A percentile compares a stretch with the other conserved stretches of the same genome.
These are phyloP conservation scores for Trichogramma pretiosum DNA, from an alignment of 1,140 invertebrate genomes.

Conservation along the genomic window DNA sequence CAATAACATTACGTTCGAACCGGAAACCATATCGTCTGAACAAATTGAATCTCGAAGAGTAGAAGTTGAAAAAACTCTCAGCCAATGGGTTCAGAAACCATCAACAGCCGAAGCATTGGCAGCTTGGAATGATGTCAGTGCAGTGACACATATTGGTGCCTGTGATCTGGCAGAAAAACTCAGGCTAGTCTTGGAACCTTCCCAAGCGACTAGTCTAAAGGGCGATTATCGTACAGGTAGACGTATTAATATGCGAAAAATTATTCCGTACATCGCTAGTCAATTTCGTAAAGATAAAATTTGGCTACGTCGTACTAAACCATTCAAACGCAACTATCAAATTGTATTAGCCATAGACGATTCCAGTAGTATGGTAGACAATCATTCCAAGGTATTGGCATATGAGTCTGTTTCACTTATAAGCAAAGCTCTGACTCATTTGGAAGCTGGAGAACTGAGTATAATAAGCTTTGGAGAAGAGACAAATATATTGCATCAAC, in stretches of 20 bases:
- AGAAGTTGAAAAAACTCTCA: slow-evolving; percentile 50
- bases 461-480: slow-evolving; percentile 89
- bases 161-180: slow-evolving; percentile 90
- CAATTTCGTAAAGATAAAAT: slow-evolving; percentile 99
- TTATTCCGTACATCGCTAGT: slow-evolving; percentile 97
- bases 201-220: slow-evolving; percentile 79
- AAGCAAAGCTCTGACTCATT: slow-evolving; percentile 79
- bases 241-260: slow-evolving; percentile 95
- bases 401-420: slow-evolving; percentile 91
- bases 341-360: slow-evolving; percentile 96
- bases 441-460: slow-evolving; percentile 87
- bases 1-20: slow-evolving; percentile 22
- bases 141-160: slow-evolving; percentile 60
- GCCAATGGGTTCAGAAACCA: slow-evolving; percentile 46
- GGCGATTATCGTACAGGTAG: slow-evolving; percentile 96
- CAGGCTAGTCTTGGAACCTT: slow-evolving; percentile 88
- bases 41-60: slow-evolving; percentile 33
- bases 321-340: slow-evolving; percentile 92
- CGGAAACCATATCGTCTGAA: slow-evolving; percentile 17
- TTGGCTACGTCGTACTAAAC: slow-evolving; percentile 92
- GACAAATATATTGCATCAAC: slow-evolving; percentile 72
- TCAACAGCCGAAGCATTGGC: slow-evolving; percentile 43
- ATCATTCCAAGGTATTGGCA: slow-evolving; percentile 81
- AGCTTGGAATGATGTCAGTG: slow-evolving; percentile 51
- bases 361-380: slow-evolving; percentile 87